Conservation (phyloP, 2,113 vertebrate species). For the Coreoperca whiteheadi region DNA sequence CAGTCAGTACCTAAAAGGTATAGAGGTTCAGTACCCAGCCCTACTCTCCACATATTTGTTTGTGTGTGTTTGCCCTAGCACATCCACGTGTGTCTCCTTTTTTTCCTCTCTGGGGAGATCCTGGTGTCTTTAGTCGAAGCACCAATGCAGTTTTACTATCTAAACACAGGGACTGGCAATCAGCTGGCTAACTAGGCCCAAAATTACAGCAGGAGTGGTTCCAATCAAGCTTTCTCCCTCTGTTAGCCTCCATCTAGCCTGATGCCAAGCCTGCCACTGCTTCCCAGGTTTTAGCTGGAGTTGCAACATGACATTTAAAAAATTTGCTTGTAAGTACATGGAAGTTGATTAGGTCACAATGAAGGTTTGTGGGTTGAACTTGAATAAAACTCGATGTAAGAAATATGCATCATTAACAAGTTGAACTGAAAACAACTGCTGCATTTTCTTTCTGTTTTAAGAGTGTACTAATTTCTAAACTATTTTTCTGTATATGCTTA, state of each 20-base stretch:
- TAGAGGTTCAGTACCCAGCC: not conserved
- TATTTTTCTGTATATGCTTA: not conserved
- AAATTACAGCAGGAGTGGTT: conserved; percentile 77
- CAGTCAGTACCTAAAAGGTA: not conserved
- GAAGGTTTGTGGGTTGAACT: conserved; percentile 3
- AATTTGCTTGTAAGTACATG: conserved; percentile 51
- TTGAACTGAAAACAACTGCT: conserved; percentile 3
- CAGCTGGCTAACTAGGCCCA: conserved; percentile 79
- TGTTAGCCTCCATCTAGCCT: conserved; percentile 45
- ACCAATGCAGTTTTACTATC: conserved; percentile 81
- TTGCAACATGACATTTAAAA: conserved; percentile 50
- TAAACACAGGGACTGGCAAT: conserved; percentile 81
- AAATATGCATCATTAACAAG: conserved; percentile 18
- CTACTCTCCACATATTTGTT: not conserved
- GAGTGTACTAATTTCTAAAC: not conserved
- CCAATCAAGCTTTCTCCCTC: conserved; percentile 67
- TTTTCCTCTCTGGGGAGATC: conserved; percentile 44
- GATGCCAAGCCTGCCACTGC: conserved; percentile 62
- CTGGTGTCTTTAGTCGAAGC: conserved; percentile 80
- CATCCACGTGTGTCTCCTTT: conserved; percentile 38
- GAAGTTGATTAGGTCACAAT: conserved; percentile 40
- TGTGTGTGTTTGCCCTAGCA: conserved; percentile 34
- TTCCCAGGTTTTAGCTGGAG: conserved; percentile 56
- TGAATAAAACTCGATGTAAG: not conserved
- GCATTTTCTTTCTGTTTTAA: conserved; percentile 5